A percentile compares a stretch with the other conserved stretches of the same genome.
These are phyloP conservation scores for Brienomyrus brachyistius DNA, from an alignment of 2,113 vertebrate genomes.

Conservation along the genomic window DNA sequence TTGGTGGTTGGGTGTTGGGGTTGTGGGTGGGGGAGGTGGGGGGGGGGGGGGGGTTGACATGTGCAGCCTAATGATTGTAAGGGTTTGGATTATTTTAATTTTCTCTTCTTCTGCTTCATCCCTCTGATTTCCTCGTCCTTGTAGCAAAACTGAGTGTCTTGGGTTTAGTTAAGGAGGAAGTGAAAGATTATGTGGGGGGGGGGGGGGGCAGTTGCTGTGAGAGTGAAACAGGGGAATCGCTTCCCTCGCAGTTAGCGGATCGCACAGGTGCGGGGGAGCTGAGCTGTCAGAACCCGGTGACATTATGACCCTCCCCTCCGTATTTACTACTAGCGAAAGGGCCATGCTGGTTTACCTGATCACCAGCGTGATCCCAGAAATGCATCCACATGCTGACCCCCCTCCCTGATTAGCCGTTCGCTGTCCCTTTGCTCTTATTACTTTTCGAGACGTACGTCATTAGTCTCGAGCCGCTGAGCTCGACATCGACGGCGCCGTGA, in stretches of 20 bases:
- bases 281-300: not conserved
- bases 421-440: not conserved
- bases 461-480: not conserved
- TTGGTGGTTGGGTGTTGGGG: not conserved
- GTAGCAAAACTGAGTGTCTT: conserved; percentile 28
- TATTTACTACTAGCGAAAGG: not conserved
- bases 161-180: conserved; percentile 7
- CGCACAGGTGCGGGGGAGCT: not conserved
- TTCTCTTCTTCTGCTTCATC: not conserved
- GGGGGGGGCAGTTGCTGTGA: not conserved
- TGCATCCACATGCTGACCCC: not conserved
- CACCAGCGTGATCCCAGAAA: not conserved
- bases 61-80: not conserved
- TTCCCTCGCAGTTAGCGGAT: not conserved
- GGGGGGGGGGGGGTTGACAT: not conserved
- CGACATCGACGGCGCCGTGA: not conserved
- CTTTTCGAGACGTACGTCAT: not conserved
- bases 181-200: not conserved
- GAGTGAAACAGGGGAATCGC: not conserved
- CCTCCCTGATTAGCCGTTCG: not conserved
- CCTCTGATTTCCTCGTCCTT: conserved; percentile 23
- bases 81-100: conserved; percentile 15
- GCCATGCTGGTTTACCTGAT: not conserved
- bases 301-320: not conserved
- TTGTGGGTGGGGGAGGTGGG: not conserved